These are phyloP conservation scores for Romanomermis culicivorax DNA, from an alignment of 2,888 invertebrate genomes.

Conservation along the genomic window DNA sequence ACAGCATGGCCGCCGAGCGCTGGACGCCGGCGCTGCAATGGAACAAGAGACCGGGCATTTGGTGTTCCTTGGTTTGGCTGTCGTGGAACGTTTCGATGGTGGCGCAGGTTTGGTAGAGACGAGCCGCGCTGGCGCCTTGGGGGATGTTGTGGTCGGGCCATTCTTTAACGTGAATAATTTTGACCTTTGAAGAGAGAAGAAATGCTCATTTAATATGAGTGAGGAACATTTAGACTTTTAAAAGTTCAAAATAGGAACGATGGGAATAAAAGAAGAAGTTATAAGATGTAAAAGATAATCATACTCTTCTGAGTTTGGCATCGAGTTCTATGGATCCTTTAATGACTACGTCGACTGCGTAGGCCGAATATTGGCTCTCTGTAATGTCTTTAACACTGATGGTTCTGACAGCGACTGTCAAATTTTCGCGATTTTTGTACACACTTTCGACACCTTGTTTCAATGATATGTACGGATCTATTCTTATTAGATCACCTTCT, in stretches of 20 bases:
- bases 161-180: neutral
- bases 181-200: too few species aligned
- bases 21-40: neutral
- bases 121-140: neutral
- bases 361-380: neutral
- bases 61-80: neutral
- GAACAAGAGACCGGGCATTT: neutral
- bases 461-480: neutral
- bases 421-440: neutral
- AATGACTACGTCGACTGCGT: neutral
- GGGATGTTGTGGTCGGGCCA: neutral
- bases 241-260: too few species aligned
- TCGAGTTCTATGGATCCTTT: too few species aligned
- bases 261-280: too few species aligned
- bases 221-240: too few species aligned
- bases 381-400: neutral
- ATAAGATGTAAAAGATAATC: too few species aligned
- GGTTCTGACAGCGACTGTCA: neutral
- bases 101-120: neutral
- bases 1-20: too few species aligned
- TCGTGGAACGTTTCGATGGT: neutral
- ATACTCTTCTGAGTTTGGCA: too few species aligned
- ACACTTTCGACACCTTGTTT: neutral
- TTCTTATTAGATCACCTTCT: neutral
- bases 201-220: too few species aligned